Percentiles rank a stretch among this genome's conserved stretches.
phyloP scores from a whole-genome alignment of 2,797 vertebrate genomes.

The Gymnocypris eckloni region DNA sequence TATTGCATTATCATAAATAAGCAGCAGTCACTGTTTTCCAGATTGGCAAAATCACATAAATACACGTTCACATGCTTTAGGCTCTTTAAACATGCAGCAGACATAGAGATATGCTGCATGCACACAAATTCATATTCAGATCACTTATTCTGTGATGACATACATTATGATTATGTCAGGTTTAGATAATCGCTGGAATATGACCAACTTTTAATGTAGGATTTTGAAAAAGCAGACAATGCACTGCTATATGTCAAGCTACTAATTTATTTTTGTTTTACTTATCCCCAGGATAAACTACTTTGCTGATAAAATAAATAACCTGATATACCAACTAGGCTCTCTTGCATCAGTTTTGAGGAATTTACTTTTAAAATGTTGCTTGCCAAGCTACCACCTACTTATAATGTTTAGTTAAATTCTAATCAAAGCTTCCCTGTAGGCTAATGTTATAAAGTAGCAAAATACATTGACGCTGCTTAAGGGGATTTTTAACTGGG shows the following conservation, averaged over 20 bases:
- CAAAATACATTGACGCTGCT: neutral
- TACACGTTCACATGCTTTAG: neutral
- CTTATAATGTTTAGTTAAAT: neutral
- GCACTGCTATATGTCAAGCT: neutral
- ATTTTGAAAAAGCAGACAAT: neutral
- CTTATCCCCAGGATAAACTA: neutral
- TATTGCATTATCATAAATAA: conserved; percentile 52
- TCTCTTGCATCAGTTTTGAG: neutral
- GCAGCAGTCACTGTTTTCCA: conserved; percentile 15
- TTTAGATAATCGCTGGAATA: conserved; percentile 4
- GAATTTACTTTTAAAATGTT: neutral
- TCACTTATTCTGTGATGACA: neutral
- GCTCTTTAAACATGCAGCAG: conserved; percentile 13
- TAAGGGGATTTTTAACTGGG: neutral
- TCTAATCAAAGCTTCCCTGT: neutral
- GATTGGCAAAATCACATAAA: conserved; percentile 23
- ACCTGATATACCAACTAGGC: neutral
- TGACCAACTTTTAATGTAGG: neutral
- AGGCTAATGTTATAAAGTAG: neutral
- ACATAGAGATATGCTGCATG: neutral
- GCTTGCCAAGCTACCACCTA: neutral
- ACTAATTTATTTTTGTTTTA: neutral
- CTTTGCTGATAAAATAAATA: neutral
- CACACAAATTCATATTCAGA: conserved; percentile 34
- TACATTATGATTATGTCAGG: neutral